phyloP scores from a whole-genome alignment of 1,140 invertebrate genomes.

The Drosophila busckii region DNA sequence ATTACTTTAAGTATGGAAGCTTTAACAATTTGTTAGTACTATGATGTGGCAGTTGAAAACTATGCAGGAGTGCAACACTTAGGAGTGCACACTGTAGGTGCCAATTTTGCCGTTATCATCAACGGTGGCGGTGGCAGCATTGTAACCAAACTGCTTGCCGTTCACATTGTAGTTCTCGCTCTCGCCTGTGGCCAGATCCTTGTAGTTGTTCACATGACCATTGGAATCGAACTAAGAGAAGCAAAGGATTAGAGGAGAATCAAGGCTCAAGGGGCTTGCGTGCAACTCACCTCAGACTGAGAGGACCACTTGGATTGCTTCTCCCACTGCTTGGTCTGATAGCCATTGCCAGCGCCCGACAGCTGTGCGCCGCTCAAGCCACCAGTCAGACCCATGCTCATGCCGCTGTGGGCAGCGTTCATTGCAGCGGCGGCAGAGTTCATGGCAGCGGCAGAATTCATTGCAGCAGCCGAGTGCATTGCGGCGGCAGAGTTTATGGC shows the following conservation, averaged over 20 bases:
- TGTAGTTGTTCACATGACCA: conserved; percentile 71
- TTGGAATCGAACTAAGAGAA: conserved; percentile 51
- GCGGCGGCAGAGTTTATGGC: conserved; percentile 27
- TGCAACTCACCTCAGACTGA: conserved; percentile 59
- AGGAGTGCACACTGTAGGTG: conserved; percentile 76
- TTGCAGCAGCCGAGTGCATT: too few species aligned
- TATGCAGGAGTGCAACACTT: conserved; percentile 1
- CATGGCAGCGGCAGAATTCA: too few species aligned
- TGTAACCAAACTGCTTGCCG: conserved; percentile 66
- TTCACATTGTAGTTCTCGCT: conserved; percentile 68
- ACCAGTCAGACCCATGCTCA: conserved; percentile 13
- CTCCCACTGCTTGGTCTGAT: conserved; percentile 77
- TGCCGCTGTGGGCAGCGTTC: conserved; percentile 28
- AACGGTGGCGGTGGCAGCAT: conserved; percentile 74
- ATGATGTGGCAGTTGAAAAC: too few species aligned
- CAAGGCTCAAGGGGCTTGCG: background rate
- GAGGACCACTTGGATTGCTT: conserved; percentile 78
- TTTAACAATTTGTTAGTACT: too few species aligned
- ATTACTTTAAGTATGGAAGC: too few species aligned
- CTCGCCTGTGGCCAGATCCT: conserved; percentile 75
- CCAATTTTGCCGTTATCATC: conserved; percentile 75
- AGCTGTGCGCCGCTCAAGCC: conserved; percentile 26
- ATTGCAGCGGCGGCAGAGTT: too few species aligned
- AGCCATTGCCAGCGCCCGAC: conserved; percentile 41
- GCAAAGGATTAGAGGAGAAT: background rate